These are phyloP conservation scores for Eilema sororculum DNA, from an alignment of 2,888 invertebrate genomes.

Conservation along the genomic window DNA sequence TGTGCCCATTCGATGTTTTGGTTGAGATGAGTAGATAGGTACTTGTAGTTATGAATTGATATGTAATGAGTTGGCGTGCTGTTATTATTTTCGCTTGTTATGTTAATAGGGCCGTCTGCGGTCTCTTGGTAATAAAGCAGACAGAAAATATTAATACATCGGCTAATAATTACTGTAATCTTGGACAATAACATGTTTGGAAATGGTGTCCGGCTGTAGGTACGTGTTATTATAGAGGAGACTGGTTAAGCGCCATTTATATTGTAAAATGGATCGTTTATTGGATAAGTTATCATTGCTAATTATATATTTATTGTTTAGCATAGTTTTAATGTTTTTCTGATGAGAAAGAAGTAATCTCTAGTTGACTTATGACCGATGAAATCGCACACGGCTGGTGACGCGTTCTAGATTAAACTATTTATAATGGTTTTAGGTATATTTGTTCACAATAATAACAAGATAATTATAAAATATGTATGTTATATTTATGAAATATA, in stretches of 20 bases:
- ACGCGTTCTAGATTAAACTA: background rate
- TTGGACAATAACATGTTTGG: conserved; percentile 9
- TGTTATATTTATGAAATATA: too few relatives aligned
- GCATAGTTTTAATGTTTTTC: conserved; percentile 14
- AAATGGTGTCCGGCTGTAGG: conserved; percentile 7
- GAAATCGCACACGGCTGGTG: background rate
- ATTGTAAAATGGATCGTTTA: conserved; percentile 10
- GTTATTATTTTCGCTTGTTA: conserved; percentile 41
- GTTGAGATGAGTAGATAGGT: conserved; percentile 1
- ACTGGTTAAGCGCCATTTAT: conserved; percentile 17
- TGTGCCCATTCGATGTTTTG: conserved; percentile 19
- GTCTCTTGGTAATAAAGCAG: conserved; percentile 16
- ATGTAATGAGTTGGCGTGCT: conserved; percentile 34
- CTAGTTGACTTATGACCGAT: conserved; percentile 6
- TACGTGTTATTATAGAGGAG: background rate
- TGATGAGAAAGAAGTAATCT: conserved; percentile 21
- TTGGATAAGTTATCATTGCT: conserved; percentile 28
- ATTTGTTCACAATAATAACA: too few relatives aligned
- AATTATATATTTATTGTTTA: conserved; percentile 39
- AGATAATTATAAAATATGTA: too few relatives aligned
- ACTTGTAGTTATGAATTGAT: conserved; percentile 22
- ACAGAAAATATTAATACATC: conserved; percentile 14
- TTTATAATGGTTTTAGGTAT: background rate
- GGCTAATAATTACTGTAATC: conserved; percentile 19
- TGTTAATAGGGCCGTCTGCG: conserved; percentile 27